phyloP scores from a whole-genome alignment of 1,140 invertebrate species.

The Diorhabda carinulata region DNA sequence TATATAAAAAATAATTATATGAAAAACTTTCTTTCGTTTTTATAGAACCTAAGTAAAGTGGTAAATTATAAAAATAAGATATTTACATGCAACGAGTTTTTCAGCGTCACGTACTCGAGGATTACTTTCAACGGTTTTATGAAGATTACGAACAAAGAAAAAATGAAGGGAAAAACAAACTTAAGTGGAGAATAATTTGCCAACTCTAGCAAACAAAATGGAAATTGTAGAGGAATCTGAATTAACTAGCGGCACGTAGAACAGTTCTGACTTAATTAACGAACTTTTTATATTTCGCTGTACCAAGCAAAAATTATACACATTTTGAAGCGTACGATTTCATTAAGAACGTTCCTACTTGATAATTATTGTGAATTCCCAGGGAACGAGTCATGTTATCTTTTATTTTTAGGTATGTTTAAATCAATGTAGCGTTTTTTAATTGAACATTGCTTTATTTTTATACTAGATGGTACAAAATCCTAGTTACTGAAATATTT shows the following conservation, averaged over 20 bases:
- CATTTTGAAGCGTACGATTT: background rate
- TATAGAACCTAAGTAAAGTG: background rate
- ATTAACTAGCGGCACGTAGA: background rate
- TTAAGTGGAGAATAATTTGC: constrained; percentile 2
- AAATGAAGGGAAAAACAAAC: background rate
- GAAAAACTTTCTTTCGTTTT: too few species aligned
- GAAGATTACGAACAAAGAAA: background rate
- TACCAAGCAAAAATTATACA: background rate
- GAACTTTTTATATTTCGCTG: background rate
- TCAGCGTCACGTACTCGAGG: background rate
- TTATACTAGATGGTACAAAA: too few species aligned
- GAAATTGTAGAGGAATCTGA: background rate
- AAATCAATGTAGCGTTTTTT: too few species aligned
- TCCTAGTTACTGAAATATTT: too few species aligned
- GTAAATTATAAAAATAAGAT: constrained; percentile 1
- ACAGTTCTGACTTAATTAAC: background rate
- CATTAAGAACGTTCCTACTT: background rate
- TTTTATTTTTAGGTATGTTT: too few species aligned
- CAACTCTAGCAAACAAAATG: background rate
- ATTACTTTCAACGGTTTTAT: background rate
- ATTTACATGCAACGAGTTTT: background rate
- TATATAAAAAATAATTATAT: too few species aligned
- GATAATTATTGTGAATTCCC: too few species aligned
- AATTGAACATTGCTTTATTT: too few species aligned
- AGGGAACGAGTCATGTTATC: too few species aligned